A percentile compares a stretch with the other conserved stretches of the same genome.
Conservation (phyloP, 2,113 vertebrate species). For the Semnornis frantzii region DNA sequence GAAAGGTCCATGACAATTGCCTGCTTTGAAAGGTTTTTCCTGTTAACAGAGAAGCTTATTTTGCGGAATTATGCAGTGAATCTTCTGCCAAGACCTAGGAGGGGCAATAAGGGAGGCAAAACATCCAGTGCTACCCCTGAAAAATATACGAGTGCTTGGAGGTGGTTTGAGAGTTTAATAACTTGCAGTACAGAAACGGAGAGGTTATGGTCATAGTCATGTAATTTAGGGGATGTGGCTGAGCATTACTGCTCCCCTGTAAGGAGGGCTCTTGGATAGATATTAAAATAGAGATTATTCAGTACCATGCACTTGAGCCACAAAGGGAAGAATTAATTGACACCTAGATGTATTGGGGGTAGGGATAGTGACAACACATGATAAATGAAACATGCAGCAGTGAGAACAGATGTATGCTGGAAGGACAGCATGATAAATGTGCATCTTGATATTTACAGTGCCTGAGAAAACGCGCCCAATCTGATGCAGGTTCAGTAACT, state of each 20-base stretch:
- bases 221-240: background rate
- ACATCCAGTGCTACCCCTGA: background rate
- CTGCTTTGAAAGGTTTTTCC: background rate
- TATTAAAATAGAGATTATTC: slow-evolving; percentile 4
- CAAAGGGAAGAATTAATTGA: slow-evolving; percentile 7
- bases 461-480: background rate
- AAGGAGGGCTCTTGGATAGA: background rate
- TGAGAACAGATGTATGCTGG: slow-evolving; percentile 40
- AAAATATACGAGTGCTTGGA: fast-evolving
- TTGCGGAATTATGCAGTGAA: background rate
- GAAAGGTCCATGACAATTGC: background rate
- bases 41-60: background rate
- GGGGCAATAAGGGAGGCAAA: background rate
- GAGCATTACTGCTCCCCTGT: background rate
- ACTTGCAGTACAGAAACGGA: background rate
- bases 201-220: background rate
- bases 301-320: background rate
- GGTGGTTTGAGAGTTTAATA: background rate
- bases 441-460: slow-evolving; percentile 12
- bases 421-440: slow-evolving; percentile 52
- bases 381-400: slow-evolving; percentile 39
- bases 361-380: background rate
- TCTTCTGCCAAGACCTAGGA: background rate
- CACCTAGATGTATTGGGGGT: background rate
- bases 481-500: background rate